Percentiles rank a stretch among this genome's conserved stretches.
Evolutionary conservation across 1,140 invertebrate species (phyloP).

Genomic region (Andrena cerasifolii): DNA sequence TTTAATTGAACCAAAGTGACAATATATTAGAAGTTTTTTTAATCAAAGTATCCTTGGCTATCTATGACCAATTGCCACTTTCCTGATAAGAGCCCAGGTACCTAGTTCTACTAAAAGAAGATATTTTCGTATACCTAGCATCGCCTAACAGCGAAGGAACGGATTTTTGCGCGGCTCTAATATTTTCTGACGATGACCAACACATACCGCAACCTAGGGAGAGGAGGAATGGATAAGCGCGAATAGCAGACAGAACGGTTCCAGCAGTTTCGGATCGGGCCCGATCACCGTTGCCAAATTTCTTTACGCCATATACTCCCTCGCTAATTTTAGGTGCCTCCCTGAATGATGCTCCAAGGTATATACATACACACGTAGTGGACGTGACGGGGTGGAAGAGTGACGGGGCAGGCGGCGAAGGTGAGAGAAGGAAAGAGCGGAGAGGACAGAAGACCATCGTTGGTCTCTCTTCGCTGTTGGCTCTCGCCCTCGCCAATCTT

Average conservation of each 20-base stretch:
- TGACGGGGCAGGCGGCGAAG: not conserved
- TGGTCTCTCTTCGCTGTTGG: slow-evolving; percentile 15
- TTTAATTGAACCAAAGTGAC: too few relatives aligned
- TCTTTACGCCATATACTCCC: slow-evolving; percentile 68
- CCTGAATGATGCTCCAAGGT: slow-evolving; percentile 71
- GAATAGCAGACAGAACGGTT: not conserved
- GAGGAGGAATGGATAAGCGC: not conserved
- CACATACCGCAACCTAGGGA: not conserved
- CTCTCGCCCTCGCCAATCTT: slow-evolving; percentile 63
- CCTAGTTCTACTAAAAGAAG: too few relatives aligned
- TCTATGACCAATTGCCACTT: too few relatives aligned
- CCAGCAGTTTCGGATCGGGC: not conserved
- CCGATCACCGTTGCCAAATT: slow-evolving; percentile 63
- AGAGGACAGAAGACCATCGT: not conserved
- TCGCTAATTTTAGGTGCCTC: slow-evolving; percentile 73
- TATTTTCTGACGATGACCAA: too few relatives aligned
- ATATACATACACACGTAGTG: slow-evolving; percentile 34
- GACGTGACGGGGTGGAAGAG: slow-evolving; percentile 35
- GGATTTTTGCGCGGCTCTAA: too few relatives aligned
- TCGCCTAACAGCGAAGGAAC: too few relatives aligned
- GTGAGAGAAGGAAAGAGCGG: not conserved
- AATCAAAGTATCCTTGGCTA: too few relatives aligned
- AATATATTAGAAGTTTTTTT: too few relatives aligned
- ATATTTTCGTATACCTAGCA: too few relatives aligned
- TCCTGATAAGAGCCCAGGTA: too few relatives aligned